A percentile compares a stretch with the other conserved stretches of the same genome.
These are phyloP conservation scores for Adelphocoris suturalis DNA, from an alignment of 2,888 invertebrate species.

Conservation along the genomic window DNA sequence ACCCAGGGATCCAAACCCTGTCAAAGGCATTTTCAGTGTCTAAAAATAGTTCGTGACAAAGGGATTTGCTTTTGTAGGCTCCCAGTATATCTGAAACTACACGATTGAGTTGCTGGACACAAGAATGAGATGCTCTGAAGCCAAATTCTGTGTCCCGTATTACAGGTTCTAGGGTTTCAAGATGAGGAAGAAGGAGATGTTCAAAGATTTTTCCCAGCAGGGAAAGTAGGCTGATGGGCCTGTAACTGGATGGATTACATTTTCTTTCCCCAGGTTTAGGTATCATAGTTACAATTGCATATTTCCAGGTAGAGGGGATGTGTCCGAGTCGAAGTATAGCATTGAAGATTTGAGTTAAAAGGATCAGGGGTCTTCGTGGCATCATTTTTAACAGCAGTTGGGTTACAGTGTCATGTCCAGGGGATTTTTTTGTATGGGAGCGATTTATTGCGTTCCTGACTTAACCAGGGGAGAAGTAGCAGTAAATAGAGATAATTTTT, in stretches of 20 bases:
- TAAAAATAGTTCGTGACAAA: slow-evolving; percentile 43
- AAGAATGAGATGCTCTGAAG: no score
- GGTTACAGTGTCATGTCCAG: slow-evolving; percentile 46
- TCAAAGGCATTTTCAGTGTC: slow-evolving; percentile 57
- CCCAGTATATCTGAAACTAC: slow-evolving; percentile 31
- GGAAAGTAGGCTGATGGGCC: background rate
- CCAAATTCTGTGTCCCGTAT: slow-evolving; percentile 27
- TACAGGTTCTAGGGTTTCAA: slow-evolving; percentile 32
- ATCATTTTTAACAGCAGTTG: slow-evolving; percentile 34
- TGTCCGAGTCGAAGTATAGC: slow-evolving; percentile 53
- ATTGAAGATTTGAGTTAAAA: slow-evolving; percentile 51
- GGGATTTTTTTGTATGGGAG: slow-evolving; percentile 59
- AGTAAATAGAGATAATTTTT: slow-evolving; percentile 46
- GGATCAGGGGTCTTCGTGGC: background rate
- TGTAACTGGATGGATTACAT: no score
- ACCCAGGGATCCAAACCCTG: slow-evolving; percentile 31
- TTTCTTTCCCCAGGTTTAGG: no score
- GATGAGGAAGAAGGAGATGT: slow-evolving; percentile 1
- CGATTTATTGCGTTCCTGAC: slow-evolving; percentile 55
- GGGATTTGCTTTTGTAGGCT: background rate
- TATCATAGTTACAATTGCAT: no score
- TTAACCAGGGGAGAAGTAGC: slow-evolving; percentile 53
- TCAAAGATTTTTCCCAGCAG: no score
- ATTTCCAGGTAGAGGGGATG: background rate
- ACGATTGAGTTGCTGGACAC: slow-evolving; percentile 39